These are phyloP conservation scores for Phyllotreta cruciferae DNA, from an alignment of 2,888 invertebrate species.

Conservation along the genomic window DNA sequence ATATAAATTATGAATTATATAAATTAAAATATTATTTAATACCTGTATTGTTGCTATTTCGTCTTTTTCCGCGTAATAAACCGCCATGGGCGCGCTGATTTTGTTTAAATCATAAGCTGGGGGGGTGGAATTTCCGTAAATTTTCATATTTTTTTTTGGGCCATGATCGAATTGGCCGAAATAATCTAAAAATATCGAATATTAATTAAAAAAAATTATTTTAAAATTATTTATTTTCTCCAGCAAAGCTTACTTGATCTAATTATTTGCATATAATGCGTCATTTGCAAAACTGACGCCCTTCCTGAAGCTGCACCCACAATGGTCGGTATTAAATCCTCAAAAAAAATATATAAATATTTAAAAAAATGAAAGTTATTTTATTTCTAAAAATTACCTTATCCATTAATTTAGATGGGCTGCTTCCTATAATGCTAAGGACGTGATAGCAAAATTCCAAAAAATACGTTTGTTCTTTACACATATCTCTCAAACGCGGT, in stretches of 20 bases:
- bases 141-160: conserved; percentile 25
- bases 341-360: conserved; percentile 5
- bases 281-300: background rate
- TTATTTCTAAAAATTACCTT: conserved; percentile 1
- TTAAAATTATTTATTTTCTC: background rate
- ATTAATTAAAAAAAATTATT: background rate
- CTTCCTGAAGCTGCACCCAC: background rate
- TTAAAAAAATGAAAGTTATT: conserved; percentile 2
- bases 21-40: conserved; percentile 14
- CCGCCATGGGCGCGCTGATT: conserved; percentile 34
- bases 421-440: conserved; percentile 2
- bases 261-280: conserved; percentile 23
- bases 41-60: conserved; percentile 19
- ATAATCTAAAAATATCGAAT: conserved; percentile 21
- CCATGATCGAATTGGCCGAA: conserved; percentile 40
- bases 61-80: conserved; percentile 23
- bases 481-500: background rate
- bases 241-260: conserved; percentile 10
- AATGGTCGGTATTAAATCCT: conserved; percentile 22
- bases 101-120: conserved; percentile 34
- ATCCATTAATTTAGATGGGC: conserved; percentile 10
- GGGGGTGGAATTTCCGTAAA: conserved; percentile 32
- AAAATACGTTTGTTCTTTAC: conserved; percentile 27
- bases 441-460: conserved; percentile 8
- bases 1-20: too few relatives aligned